phyloP scores from a whole-genome alignment of 2,797 vertebrate genomes.

The Chrosomus eos region DNA sequence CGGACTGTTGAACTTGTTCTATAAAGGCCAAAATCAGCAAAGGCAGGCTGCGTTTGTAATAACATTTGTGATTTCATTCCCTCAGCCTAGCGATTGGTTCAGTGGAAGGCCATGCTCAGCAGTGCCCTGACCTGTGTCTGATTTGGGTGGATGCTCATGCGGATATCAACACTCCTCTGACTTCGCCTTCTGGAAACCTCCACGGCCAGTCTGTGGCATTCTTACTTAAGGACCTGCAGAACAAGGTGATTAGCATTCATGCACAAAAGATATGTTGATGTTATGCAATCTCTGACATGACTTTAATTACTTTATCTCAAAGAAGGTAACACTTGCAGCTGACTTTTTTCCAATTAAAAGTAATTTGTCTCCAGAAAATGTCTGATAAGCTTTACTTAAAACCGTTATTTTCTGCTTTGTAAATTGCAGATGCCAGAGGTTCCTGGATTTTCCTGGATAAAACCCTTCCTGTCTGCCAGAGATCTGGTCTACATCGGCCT shows the following conservation, averaged over 20 bases:
- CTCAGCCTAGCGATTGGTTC: constrained; percentile 92
- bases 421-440: constrained; percentile 84
- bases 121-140: constrained; percentile 89
- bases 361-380: neutral
- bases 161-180: constrained; percentile 93
- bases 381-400: neutral
- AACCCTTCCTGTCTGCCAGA: constrained; percentile 87
- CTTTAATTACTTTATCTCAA: neutral
- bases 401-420: neutral
- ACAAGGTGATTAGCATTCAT: constrained; percentile 81
- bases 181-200: constrained; percentile 90
- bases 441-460: constrained; percentile 95
- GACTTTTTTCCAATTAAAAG: neutral
- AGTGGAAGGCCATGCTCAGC: constrained; percentile 87
- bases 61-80: constrained; percentile 30
- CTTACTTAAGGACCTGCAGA: constrained; percentile 91
- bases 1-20: neutral
- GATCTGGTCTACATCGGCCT: constrained; percentile 95
- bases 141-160: constrained; percentile 98
- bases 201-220: constrained; percentile 95
- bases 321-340: neutral
- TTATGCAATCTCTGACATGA: neutral
- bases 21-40: neutral
- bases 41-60: neutral
- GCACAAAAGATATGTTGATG: neutral